Evolutionary conservation across 2,888 invertebrate genomes (phyloP).

Genomic region (Caenorhabditis wallacei): DNA sequence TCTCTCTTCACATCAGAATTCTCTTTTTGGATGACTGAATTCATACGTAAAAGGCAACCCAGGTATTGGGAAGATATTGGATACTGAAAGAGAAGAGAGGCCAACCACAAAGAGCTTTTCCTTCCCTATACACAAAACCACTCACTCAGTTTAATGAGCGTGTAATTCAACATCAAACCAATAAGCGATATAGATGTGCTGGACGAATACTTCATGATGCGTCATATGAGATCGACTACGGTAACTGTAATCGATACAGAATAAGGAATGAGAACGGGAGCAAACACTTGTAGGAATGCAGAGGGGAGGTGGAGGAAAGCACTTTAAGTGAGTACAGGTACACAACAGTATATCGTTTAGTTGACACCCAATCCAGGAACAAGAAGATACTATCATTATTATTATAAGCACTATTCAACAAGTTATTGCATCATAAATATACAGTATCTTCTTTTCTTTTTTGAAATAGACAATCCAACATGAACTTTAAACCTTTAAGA

Average conservation of each 20-base stretch:
- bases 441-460: slow-evolving; percentile 33
- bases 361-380: slow-evolving; percentile 57
- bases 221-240: slow-evolving; percentile 36
- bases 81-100: slow-evolving; percentile 35
- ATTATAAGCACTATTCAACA: slow-evolving; percentile 55
- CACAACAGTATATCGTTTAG: slow-evolving; percentile 13
- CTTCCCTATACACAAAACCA: slow-evolving; percentile 51
- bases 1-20: too few species aligned
- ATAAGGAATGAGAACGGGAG: background rate
- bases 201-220: slow-evolving; percentile 52
- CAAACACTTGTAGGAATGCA: slow-evolving; percentile 23
- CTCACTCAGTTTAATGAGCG: slow-evolving; percentile 71
- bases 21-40: slow-evolving; percentile 60
- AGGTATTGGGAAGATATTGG: slow-evolving; percentile 62
- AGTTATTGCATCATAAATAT: slow-evolving; percentile 31
- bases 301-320: background rate
- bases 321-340: slow-evolving; percentile 34
- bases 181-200: slow-evolving; percentile 61
- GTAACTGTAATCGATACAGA: slow-evolving; percentile 44
- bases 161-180: slow-evolving; percentile 67
- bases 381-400: slow-evolving; percentile 33
- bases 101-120: slow-evolving; percentile 54
- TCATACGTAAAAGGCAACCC: slow-evolving; percentile 37
- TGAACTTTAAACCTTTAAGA: too few species aligned
- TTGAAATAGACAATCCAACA: too few species aligned